Evolutionary conservation across 2,888 invertebrate species (phyloP), one percentile per base, ranked within the genome.

Genomic region (Protophormia terraenovae): DNA sequence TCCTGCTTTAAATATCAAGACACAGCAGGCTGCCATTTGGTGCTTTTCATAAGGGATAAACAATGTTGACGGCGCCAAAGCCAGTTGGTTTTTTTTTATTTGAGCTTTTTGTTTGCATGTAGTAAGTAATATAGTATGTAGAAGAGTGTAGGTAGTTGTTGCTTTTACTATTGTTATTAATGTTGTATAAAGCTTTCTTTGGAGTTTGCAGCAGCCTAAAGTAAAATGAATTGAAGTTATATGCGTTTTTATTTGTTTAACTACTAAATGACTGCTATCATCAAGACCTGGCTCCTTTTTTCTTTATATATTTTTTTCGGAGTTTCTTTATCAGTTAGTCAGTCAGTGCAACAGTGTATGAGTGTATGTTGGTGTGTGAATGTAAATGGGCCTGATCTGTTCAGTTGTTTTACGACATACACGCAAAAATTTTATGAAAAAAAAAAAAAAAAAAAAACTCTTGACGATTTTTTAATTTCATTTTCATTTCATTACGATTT

Each of bases 401-500:
- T 53, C 29, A 29, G 60, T 29, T 41, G 41, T 22, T 67, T 66
- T 62, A 53, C 1, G 14, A 19, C 7, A 45, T 50, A 24, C 60
- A 78, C 64, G 72, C 67, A 79, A 62, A 38, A 53, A 2, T 35
- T 69, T 24, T 32, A 58, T 35, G 0, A 60, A n/a, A n/a, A n/a
- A n/a, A n/a, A n/a, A n/a, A n/a, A n/a, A n/a, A n/a, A 53, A 53
- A 35, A 19, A n/a, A 19, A 64, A 62, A 24, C 27, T 16, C 47
- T 85, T 85, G 77, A 81, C 73, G 84, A 81, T 85, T 81, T 85
- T 85, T 85, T 85, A 85, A 85, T 85, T 81, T 81, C 80, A 77
- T 81, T 84, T 84, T 67, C 78, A 69, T 81, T 62, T 78, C 64
- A 55, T 79, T 79, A 79, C 72, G 64, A 72, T 79, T 79, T 76